These are phyloP conservation scores for Ptiloglossa arizonensis DNA, from an alignment of 1,140 invertebrate species.

Conservation along the genomic window DNA sequence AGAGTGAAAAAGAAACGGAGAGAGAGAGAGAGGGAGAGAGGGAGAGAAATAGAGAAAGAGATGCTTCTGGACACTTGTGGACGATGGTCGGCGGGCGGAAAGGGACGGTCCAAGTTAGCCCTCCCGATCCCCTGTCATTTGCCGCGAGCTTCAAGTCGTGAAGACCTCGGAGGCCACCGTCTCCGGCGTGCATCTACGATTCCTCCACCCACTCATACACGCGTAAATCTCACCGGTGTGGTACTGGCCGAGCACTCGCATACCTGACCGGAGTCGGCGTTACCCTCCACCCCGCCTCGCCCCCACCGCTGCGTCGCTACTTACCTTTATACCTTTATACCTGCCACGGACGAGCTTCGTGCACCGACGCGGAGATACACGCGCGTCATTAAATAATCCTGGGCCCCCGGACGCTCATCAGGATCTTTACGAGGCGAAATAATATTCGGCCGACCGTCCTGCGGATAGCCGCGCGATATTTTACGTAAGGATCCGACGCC, in stretches of 20 bases:
- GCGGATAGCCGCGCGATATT: conserved; percentile 53
- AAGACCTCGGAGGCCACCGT: conserved; percentile 46
- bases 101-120: conserved; percentile 30
- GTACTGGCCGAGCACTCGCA: conserved; percentile 24
- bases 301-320: conserved; percentile 26
- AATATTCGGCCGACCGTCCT: conserved; percentile 67
- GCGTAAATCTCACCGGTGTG: conserved; percentile 51
- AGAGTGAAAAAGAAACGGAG: conserved; percentile 21
- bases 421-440: conserved; percentile 77
- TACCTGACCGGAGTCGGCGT: conserved; percentile 37
- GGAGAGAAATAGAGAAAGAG: conserved; percentile 17
- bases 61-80: not conserved
- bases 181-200: conserved; percentile 37
- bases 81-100: not conserved
- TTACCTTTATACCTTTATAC: conserved; percentile 74
- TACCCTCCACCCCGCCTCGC: conserved; percentile 4
- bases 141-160: conserved; percentile 47
- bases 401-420: conserved; percentile 72
- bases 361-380: conserved; percentile 58
- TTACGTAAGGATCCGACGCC: conserved; percentile 53
- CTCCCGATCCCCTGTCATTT: conserved; percentile 60
- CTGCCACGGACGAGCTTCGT: conserved; percentile 57
- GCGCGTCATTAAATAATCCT: conserved; percentile 78
- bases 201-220: conserved; percentile 53
- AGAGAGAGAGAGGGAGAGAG: conserved; percentile 27